Evolutionary conservation across 2,888 invertebrate genomes (phyloP).

Genomic region (Choreutis nemorana): DNA sequence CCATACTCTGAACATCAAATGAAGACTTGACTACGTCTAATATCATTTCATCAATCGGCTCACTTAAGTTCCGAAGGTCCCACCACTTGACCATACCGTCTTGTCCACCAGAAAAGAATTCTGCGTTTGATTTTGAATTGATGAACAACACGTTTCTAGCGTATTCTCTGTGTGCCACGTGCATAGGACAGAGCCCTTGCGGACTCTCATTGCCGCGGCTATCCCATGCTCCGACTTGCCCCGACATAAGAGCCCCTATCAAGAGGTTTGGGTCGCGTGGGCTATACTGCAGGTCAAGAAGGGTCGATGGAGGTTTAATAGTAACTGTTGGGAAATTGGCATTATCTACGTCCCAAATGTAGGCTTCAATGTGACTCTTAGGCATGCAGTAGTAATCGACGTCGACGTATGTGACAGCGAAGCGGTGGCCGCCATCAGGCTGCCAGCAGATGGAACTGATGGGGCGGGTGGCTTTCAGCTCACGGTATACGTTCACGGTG

Average conservation of each 20-base stretch:
- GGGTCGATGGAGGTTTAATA: constrained; percentile 72
- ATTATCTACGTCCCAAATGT: constrained; percentile 92
- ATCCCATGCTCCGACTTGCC: constrained; percentile 79
- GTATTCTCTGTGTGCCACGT: constrained; percentile 86
- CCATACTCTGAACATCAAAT: constrained; percentile 58
- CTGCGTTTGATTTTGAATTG: constrained; percentile 89
- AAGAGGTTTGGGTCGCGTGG: constrained; percentile 76
- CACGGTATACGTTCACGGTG: constrained; percentile 86
- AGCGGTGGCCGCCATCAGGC: constrained; percentile 79
- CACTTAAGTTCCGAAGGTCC: constrained; percentile 73
- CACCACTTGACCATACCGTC: constrained; percentile 90
- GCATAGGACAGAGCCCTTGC: constrained; percentile 74
- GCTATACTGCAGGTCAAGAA: constrained; percentile 85
- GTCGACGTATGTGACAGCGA: constrained; percentile 85
- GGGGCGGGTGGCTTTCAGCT: constrained; percentile 70
- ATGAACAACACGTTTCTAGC: constrained; percentile 88
- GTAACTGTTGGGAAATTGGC: constrained; percentile 77
- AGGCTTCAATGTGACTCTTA: constrained; percentile 40
- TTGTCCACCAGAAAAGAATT: constrained; percentile 90
- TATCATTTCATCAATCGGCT: constrained; percentile 70
- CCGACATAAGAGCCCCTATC: constrained; percentile 73
- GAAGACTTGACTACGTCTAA: constrained; percentile 69
- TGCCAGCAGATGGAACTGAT: constrained; percentile 86
- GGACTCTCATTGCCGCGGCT: constrained; percentile 77
- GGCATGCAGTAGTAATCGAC: constrained; percentile 71